These are phyloP conservation scores for Vireo altiloquus DNA, from an alignment of 2,113 vertebrate species.

Conservation along the genomic window DNA sequence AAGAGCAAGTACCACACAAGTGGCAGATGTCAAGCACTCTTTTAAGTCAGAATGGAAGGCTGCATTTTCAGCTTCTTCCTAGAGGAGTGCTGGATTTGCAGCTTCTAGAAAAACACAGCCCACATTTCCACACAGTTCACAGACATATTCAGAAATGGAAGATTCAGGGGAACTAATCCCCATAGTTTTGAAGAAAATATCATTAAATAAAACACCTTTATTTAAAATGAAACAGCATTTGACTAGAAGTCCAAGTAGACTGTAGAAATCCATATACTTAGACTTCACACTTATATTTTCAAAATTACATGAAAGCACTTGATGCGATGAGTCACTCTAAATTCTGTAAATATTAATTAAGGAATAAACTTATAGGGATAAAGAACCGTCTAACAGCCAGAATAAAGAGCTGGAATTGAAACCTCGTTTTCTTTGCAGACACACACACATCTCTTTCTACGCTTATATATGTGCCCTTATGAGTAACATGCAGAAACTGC, in stretches of 20 bases:
- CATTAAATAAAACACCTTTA: background rate
- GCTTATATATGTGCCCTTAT: fast-evolving
- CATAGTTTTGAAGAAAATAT: background rate
- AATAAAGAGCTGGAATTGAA: background rate
- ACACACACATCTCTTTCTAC: background rate
- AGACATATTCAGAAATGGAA: background rate
- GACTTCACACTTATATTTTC: background rate
- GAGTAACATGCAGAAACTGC: fast-evolving
- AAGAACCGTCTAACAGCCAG: background rate
- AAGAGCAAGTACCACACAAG: background rate
- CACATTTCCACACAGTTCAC: background rate
- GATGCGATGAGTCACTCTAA: background rate
- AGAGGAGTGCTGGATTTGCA: background rate
- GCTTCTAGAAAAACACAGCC: background rate
- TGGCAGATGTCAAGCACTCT: background rate
- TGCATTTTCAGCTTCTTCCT: background rate
- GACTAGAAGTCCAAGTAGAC: background rate
- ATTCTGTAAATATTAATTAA: background rate
- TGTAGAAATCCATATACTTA: background rate
- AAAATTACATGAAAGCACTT: background rate
- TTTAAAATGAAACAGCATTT: background rate
- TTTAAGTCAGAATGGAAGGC: background rate
- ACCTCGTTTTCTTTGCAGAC: background rate
- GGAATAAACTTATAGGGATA: background rate
- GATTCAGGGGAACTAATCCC: background rate